phyloP scores from a whole-genome alignment of 2,113 vertebrate species.

The Zosterops lateralis region DNA sequence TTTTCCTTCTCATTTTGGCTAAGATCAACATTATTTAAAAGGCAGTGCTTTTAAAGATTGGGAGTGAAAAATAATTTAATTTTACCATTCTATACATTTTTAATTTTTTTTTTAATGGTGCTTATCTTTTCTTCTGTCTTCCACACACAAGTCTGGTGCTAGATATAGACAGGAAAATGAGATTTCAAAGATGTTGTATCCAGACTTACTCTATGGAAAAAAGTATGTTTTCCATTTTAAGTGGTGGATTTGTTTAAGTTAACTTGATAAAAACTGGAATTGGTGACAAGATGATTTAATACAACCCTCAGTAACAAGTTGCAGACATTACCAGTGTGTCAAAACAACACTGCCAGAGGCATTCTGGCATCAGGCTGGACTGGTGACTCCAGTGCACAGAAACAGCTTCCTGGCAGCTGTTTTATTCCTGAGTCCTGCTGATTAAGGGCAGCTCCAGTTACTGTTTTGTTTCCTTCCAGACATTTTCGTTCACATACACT shows the following conservation, averaged over 20 bases:
- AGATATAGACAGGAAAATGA: background rate
- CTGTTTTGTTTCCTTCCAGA: background rate
- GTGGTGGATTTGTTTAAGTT: constrained; percentile 27
- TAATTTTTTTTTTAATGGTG: background rate
- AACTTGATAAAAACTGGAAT: constrained; percentile 16
- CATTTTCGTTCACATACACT: background rate
- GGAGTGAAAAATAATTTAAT: background rate
- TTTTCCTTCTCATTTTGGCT: background rate
- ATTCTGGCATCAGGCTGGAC: background rate
- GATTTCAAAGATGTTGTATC: background rate
- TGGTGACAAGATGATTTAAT: constrained; percentile 55
- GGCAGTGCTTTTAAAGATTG: background rate
- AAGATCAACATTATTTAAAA: background rate
- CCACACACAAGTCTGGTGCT: background rate
- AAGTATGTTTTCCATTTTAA: background rate
- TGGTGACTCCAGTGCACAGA: background rate
- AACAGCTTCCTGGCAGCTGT: background rate
- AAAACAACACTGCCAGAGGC: constrained; percentile 34
- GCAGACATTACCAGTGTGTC: constrained; percentile 30
- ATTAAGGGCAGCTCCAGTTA: background rate
- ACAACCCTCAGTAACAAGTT: constrained; percentile 50
- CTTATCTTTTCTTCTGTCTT: background rate
- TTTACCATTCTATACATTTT: background rate
- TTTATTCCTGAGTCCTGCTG: background rate
- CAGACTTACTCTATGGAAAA: background rate